Percentiles rank a stretch among this genome's conserved stretches.
These are phyloP conservation scores for Hypothenemus hampei DNA, from an alignment of 1,140 invertebrate species.

Conservation along the genomic window DNA sequence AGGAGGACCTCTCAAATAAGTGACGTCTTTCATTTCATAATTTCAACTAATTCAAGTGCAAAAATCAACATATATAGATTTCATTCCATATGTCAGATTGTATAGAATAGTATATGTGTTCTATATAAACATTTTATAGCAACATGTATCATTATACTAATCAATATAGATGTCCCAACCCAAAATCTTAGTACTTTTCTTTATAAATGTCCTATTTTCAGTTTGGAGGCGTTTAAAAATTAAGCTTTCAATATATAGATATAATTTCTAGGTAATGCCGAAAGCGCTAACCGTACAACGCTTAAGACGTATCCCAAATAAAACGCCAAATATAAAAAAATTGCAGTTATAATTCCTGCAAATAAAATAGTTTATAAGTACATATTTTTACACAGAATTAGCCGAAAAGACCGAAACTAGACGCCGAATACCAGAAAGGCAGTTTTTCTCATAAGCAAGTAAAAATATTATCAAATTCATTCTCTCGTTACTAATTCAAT, in stretches of 20 bases:
- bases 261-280: background rate
- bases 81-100: background rate
- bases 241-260: background rate
- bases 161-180: background rate
- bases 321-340: background rate
- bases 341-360: background rate
- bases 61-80: conserved; percentile 1
- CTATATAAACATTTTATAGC: too few species aligned
- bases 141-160: too few species aligned
- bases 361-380: background rate
- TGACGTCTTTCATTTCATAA: background rate
- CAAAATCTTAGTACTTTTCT: background rate
- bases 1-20: conserved; percentile 11
- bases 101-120: background rate
- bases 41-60: conserved; percentile 19
- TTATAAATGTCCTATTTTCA: background rate
- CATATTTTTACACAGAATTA: background rate
- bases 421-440: too few species aligned
- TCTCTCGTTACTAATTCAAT: background rate
- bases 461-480: background rate
- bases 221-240: conserved; percentile 15
- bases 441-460: background rate
- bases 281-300: too few species aligned
- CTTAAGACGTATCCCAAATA: background rate
- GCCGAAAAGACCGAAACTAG: too few species aligned